phyloP scores from a whole-genome alignment of 2,888 invertebrate species.

The Drosophila lacicola region DNA sequence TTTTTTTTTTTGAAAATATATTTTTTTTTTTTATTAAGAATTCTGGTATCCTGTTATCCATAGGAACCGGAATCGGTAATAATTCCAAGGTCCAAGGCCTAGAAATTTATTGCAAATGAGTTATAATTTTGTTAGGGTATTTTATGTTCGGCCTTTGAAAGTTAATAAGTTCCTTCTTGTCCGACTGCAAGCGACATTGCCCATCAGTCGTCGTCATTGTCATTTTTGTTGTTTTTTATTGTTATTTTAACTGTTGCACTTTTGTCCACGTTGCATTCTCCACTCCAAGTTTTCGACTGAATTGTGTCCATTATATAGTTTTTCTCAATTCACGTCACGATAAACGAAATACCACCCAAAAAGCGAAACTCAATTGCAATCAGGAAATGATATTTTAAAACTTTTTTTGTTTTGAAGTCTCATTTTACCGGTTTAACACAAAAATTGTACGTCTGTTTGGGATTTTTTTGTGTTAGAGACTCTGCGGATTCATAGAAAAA shows the following conservation, averaged over 20 bases:
- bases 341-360: constrained; percentile 34
- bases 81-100: too few species aligned
- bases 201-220: constrained; percentile 38
- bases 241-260: constrained; percentile 60
- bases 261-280: constrained; percentile 23
- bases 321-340: constrained; percentile 42
- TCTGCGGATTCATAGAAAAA: constrained; percentile 2
- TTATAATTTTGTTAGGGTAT: constrained; percentile 8
- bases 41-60: too few species aligned
- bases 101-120: neutral
- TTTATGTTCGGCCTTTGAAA: neutral
- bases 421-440: neutral
- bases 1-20: too few species aligned
- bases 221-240: constrained; percentile 28
- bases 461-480: neutral
- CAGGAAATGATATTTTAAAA: constrained; percentile 1
- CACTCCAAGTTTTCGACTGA: constrained; percentile 27
- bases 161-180: neutral
- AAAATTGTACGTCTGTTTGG: neutral
- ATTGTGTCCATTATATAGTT: constrained; percentile 20
- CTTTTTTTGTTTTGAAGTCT: too few species aligned
- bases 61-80: too few species aligned
- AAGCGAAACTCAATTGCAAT: constrained; percentile 21
- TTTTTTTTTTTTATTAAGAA: too few species aligned
- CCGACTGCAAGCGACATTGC: constrained; percentile 54